phyloP scores from a whole-genome alignment of 2,888 invertebrate species.

The Brachyopa scutellaris region DNA sequence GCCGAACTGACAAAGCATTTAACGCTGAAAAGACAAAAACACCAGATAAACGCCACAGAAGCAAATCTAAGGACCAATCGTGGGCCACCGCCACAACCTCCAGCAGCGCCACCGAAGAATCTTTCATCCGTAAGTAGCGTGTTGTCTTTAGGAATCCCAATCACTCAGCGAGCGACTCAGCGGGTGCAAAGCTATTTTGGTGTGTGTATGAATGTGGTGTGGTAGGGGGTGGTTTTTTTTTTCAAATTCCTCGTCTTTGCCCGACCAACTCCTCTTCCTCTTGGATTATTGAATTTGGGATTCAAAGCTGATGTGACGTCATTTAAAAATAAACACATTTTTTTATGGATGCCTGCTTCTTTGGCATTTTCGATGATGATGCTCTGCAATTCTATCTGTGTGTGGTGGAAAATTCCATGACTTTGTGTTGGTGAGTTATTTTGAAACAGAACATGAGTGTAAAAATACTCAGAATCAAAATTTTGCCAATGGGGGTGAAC shows the following conservation, averaged over 20 bases:
- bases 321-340: conserved; percentile 43
- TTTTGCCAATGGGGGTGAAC: not conserved
- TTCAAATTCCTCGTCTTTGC: not conserved
- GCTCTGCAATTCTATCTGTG: not conserved
- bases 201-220: not conserved
- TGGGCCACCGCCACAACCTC: conserved; percentile 92
- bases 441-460: not conserved
- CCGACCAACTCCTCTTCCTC: not conserved
- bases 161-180: conserved; percentile 18
- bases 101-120: conserved; percentile 86
- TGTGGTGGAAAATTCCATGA: not conserved
- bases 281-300: conserved; percentile 19
- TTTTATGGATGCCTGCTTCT: not conserved
- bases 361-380: not conserved
- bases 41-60: conserved; percentile 80
- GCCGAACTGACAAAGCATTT: conserved; percentile 81
- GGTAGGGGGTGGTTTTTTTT: conserved; percentile 55
- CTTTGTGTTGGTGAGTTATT: not conserved
- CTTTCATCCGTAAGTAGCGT: conserved; percentile 84
- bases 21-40: conserved; percentile 81
- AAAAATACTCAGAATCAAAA: not conserved
- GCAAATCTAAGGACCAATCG: conserved; percentile 83
- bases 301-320: conserved; percentile 17
- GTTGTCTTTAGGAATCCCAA: not conserved
- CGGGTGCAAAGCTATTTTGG: conserved; percentile 60